Base-by-base conservation (phyloP, 1,140 invertebrate genomes). In the Lethocerus indicus region DNA sequence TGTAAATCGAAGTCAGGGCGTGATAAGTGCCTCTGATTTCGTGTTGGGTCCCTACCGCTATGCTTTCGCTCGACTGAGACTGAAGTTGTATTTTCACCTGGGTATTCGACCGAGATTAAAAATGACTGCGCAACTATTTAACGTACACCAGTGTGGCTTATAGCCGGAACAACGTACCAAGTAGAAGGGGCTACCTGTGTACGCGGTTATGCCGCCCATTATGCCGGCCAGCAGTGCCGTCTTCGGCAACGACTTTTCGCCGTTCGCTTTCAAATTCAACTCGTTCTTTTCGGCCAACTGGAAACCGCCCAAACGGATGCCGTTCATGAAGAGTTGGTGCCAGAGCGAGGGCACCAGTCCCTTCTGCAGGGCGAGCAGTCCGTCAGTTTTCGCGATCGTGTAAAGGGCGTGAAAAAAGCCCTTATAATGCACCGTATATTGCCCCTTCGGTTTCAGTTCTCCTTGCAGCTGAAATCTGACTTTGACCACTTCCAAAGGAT, bases 1-100 rank as follows among this genome's bases (percentile, higher is more conserved):
- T 64, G 62, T 82, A 88, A 47, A 92, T 78, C 43, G 70, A 66
- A 28, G 54, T 59, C 1, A 93, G 66, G 0, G 85, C 89, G 36
- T 68, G 61, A 14, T 71, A 60, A 54, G 84, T 79, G 6, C 81
- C 76, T 13, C 66, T 63, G 59, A 89, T 81, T 1, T 70, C 60
- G 59, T 92, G 89, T 58, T 94, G 91, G 65, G 82, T 75, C 1
- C 90, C 90, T 1, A 94, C 90, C 6, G 89, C 87, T 53, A 92
- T 89, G 14, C 71, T 66, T 40, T 69, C 65, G 1, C 78, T 75
- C 0, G 80, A 76, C 54, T 84, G 78, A 0, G 87, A 75, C 61
- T 95, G 90, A 13, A 93, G 63, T 58, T 92, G 85, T 0, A 87
- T 91, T 68, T 95, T 95, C 12, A 93, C 72, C 78, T 80, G 56